These are phyloP conservation scores for Muricea muricata DNA, from an alignment of 92 coral and sea anemone genomes.

Conservation along the genomic window DNA sequence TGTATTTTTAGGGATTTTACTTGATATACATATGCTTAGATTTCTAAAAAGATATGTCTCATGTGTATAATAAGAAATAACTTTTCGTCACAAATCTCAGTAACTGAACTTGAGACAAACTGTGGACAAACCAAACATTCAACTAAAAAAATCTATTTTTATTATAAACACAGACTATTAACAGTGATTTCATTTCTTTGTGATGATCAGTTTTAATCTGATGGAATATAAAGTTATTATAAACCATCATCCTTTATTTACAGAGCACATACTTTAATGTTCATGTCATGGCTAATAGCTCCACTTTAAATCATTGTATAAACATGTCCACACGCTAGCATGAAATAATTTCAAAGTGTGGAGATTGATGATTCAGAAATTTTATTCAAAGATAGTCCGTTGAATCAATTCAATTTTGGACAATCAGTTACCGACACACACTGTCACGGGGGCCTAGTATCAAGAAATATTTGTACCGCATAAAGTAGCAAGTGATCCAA, in stretches of 20 bases:
- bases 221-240: conserved; percentile 8
- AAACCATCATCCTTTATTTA: conserved; percentile 41
- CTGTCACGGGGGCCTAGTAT: no score
- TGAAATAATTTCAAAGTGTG: background rate
- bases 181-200: background rate
- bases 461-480: no score
- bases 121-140: background rate
- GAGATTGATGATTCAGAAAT: background rate
- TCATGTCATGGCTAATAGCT: background rate
- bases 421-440: no score
- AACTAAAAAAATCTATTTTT: background rate
- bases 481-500: no score
- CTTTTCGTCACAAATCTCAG: background rate
- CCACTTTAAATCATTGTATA: background rate
- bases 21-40: no score
- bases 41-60: no score
- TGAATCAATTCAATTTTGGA: no score
- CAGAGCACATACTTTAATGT: conserved; percentile 21
- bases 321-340: background rate
- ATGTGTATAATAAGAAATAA: background rate
- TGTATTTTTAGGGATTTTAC: no score
- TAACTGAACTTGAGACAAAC: background rate
- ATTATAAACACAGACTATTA: background rate
- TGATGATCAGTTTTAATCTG: conserved; percentile 30
- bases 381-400: no score